Conservation (phyloP, 2,888 invertebrate species). For the Stenichneumon culpator region DNA sequence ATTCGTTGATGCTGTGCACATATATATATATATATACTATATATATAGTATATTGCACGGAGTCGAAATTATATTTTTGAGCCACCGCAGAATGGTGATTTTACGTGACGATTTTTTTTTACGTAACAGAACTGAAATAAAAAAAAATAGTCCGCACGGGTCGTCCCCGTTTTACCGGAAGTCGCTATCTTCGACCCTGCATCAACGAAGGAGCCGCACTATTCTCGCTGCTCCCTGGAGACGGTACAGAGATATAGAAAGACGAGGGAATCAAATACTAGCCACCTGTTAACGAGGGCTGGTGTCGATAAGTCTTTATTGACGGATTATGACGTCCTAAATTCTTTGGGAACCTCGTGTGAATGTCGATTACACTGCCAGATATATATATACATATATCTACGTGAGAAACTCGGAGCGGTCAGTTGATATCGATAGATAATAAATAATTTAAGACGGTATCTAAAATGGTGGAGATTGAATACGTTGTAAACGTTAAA, state of each 20-base stretch:
- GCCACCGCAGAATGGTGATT: neutral
- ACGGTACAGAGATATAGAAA: slow-evolving; percentile 15
- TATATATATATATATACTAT: slow-evolving; percentile 6
- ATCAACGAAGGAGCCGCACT: slow-evolving; percentile 9
- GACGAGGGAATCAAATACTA: slow-evolving; percentile 59
- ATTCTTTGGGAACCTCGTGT: slow-evolving; percentile 48
- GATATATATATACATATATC: neutral
- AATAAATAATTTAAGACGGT: slow-evolving; percentile 36
- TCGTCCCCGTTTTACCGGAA: neutral
- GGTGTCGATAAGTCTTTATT: slow-evolving; percentile 49
- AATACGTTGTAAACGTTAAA: neutral
- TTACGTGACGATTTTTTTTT: neutral
- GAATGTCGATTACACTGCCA: slow-evolving; percentile 53
- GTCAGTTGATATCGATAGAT: slow-evolving; percentile 19
- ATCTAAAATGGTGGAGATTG: neutral
- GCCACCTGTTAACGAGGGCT: slow-evolving; percentile 67
- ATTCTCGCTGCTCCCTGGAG: neutral
- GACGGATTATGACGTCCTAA: slow-evolving; percentile 51
- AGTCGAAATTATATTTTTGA: neutral
- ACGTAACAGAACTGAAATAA: neutral
- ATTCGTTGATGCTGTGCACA: slow-evolving; percentile 25
- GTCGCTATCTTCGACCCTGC: neutral
- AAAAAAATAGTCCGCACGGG: neutral
- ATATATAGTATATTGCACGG: neutral
- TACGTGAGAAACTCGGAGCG: neutral